A percentile compares a stretch with the other conserved stretches of the same genome.
phyloP scores from a whole-genome alignment of 2,797 vertebrate genomes.

The Hybognathus amarus region DNA sequence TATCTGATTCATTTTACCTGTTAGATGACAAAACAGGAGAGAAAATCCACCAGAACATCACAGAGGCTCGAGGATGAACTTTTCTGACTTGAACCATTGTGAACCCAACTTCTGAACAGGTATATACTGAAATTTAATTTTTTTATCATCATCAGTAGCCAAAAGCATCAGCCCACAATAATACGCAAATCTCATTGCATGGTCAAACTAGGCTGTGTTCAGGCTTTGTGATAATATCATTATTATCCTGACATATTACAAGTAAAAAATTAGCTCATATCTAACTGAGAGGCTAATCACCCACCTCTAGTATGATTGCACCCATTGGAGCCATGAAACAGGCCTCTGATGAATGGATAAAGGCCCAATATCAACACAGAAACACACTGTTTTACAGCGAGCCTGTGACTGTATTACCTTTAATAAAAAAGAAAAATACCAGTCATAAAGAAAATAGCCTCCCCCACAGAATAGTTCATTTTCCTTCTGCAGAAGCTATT shows the following conservation, averaged over 20 bases:
- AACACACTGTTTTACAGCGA: constrained; percentile 60
- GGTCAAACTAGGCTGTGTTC: constrained; percentile 40
- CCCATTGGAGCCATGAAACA: constrained; percentile 59
- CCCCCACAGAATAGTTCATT: constrained; percentile 61
- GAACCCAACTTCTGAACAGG: neutral
- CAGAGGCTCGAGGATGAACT: neutral
- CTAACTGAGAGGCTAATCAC: constrained; percentile 55
- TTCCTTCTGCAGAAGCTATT: constrained; percentile 59
- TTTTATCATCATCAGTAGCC: neutral
- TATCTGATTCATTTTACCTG: no score
- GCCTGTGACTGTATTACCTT: constrained; percentile 61
- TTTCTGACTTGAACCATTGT: neutral
- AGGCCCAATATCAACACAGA: constrained; percentile 51
- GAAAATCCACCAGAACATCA: neutral
- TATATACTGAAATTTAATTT: neutral
- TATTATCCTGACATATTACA: constrained; percentile 52
- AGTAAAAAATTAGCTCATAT: constrained; percentile 58
- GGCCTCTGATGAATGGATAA: constrained; percentile 60
- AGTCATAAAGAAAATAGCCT: constrained; percentile 63
- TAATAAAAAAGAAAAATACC: constrained; percentile 65
- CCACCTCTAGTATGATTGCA: constrained; percentile 50
- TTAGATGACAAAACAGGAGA: neutral
- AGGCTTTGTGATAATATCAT: constrained; percentile 52
- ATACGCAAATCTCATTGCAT: neutral
- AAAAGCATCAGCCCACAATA: neutral